Conservation (phyloP, 2,888 invertebrate genomes). For the Polietes domitor region DNA sequence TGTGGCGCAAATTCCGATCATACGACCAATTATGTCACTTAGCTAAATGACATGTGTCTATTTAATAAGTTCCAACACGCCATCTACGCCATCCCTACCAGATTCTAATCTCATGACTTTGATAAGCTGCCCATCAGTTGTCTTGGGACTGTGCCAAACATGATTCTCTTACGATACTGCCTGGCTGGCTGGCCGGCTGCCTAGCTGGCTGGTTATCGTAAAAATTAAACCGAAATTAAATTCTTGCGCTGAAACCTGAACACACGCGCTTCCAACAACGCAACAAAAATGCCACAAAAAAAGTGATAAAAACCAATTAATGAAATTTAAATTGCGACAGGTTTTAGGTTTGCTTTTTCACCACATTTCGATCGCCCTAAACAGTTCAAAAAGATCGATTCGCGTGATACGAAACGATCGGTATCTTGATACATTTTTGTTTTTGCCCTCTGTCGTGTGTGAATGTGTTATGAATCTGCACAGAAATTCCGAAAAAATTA, state of each 20-base stretch:
- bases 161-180: neutral
- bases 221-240: neutral
- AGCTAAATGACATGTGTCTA: neutral
- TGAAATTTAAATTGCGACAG: conserved; percentile 49
- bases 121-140: too few species aligned
- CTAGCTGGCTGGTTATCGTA: too few species aligned
- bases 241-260: neutral
- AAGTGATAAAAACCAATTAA: conserved; percentile 60
- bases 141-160: neutral
- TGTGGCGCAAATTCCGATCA: too few species aligned
- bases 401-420: too few species aligned
- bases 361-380: neutral
- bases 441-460: neutral
- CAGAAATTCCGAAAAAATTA: neutral
- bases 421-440: neutral
- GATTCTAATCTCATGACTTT: too few species aligned
- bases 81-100: too few species aligned
- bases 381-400: neutral
- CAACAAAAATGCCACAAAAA: neutral
- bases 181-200: too few species aligned
- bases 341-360: conserved; percentile 45
- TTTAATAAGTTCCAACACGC: neutral
- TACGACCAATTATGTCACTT: too few species aligned
- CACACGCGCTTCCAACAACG: neutral
- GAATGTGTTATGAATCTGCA: neutral